phyloP scores from a whole-genome alignment of 2,113 vertebrate genomes.

The Sciurus niger region DNA sequence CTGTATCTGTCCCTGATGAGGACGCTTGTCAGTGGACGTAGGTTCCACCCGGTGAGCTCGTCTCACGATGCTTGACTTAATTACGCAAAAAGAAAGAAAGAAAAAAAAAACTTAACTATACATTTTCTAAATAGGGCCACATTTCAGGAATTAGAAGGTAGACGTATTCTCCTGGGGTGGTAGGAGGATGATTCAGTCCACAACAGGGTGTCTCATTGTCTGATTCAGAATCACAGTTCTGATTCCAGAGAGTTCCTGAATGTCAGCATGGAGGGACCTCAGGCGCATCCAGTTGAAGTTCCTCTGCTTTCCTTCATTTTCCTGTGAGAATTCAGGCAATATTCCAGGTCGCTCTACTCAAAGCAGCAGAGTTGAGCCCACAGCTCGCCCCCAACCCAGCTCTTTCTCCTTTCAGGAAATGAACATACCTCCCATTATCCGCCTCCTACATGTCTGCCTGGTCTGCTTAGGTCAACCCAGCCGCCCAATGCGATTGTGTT shows the following conservation, averaged over 20 bases:
- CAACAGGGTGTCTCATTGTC: background rate
- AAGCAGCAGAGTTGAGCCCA: background rate
- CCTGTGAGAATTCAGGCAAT: background rate
- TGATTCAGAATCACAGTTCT: background rate
- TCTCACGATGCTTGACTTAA: background rate
- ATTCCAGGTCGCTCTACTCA: background rate
- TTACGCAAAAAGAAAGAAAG: background rate
- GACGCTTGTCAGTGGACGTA: background rate
- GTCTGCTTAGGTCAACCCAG: background rate
- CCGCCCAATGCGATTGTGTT: background rate
- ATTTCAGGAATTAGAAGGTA: background rate
- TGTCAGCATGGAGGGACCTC: background rate
- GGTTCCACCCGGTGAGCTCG: background rate
- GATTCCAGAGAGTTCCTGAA: background rate
- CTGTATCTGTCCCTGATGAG: background rate
- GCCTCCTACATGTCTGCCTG: background rate
- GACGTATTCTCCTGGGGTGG: background rate
- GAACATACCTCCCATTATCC: background rate
- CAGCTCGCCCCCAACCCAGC: background rate
- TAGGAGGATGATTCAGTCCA: background rate
- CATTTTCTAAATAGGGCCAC: background rate
- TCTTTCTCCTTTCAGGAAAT: background rate
- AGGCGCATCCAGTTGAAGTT: fast-evolving
- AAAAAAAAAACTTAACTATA: background rate
- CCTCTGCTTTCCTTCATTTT: background rate